phyloP scores from a whole-genome alignment of 2,888 invertebrate species.

The Candidula unifasciata region DNA sequence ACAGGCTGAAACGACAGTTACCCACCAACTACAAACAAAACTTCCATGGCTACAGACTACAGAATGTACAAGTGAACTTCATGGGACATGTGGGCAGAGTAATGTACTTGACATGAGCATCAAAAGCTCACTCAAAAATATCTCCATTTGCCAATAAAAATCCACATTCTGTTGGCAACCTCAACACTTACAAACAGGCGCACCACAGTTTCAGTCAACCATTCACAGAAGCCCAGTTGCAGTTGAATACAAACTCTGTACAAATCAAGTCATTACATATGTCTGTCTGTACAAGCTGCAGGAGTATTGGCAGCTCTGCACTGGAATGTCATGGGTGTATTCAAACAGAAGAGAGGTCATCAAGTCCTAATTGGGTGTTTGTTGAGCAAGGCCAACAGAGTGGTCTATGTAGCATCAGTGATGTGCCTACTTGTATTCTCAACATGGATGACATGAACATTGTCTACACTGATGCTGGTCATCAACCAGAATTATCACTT shows the following conservation, averaged over 20 bases:
- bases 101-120: neutral
- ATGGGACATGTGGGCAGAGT: neutral
- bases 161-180: neutral
- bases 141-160: neutral
- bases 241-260: neutral
- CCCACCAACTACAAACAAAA: neutral
- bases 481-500: neutral
- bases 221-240: neutral
- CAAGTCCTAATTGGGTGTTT: neutral
- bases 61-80: neutral
- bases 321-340: neutral
- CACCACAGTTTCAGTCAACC: neutral
- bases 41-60: neutral
- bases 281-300: neutral
- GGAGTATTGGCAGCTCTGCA: neutral
- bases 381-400: neutral
- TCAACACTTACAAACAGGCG: neutral
- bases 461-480: neutral
- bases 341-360: neutral
- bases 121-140: neutral
- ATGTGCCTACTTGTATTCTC: constrained; percentile 36
- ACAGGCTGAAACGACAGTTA: neutral
- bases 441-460: constrained; percentile 50
- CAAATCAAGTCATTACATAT: neutral
- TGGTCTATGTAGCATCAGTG: neutral